A percentile compares a stretch with the other conserved stretches of the same genome.
Conservation (phyloP, 2,888 invertebrate species). For the Rapana venosa region DNA sequence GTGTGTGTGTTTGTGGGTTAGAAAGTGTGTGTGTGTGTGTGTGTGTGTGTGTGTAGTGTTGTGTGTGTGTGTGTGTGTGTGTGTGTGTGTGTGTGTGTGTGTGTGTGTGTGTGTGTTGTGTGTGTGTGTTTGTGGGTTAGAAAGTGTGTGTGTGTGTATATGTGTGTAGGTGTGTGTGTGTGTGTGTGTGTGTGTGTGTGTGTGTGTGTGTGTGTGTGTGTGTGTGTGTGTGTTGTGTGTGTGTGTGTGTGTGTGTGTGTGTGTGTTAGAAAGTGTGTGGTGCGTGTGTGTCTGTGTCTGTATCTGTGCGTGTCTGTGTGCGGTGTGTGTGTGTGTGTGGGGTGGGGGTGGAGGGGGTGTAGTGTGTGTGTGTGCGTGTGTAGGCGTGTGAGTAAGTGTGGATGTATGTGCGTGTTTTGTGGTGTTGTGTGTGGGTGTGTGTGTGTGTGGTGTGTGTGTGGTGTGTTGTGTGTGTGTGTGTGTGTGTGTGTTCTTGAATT, state of each 20-base stretch:
- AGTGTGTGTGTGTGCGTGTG: background rate
- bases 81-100: background rate
- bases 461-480: background rate
- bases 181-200: no score
- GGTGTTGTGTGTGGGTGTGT: background rate
- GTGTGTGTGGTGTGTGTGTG: background rate
- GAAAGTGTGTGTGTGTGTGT: no score
- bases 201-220: conserved; percentile 24
- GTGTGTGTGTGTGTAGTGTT: no score
- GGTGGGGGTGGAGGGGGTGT: background rate
- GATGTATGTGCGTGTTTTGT: background rate
- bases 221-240: conserved; percentile 24
- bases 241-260: conserved; percentile 22
- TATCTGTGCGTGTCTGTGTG: background rate
- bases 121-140: background rate
- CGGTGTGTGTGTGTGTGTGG: conserved; percentile 10
- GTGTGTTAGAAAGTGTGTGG: background rate
- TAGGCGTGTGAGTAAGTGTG: background rate
- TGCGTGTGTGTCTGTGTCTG: background rate
- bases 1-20: background rate
- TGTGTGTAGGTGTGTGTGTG: no score
- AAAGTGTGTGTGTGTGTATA: no score
- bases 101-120: background rate
- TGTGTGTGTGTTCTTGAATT: no score
- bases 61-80: no score